Base-by-base conservation (phyloP, 92 coral and sea anemone species). In the Metridium senile region DNA sequence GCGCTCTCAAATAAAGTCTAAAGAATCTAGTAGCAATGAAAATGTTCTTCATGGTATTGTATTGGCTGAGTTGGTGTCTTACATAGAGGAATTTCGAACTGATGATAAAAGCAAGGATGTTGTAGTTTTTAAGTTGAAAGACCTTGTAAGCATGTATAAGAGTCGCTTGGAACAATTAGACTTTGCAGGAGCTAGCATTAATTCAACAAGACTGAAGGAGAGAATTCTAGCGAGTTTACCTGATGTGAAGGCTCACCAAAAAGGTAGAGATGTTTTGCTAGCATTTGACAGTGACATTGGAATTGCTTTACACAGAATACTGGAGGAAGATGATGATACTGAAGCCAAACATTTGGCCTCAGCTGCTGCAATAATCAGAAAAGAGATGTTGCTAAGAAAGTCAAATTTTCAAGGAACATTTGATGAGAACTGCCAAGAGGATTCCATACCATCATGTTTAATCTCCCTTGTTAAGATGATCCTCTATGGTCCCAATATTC, bases 21-120 rank as follows among this genome's bases (percentile, higher is more conserved):
- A 74, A 46, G 71, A 51, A 54, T 18, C 29, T 10, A 68, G 20
- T 0, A 29, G 77, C 68, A 53, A 74, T 64, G 46, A 51, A 47
- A 54, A 49, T 57, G 59, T 33, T 22, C 66, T 46, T 68, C 54
- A 74, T 67, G 88, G 85, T 46, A 87, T 87, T 77, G 91, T 58
- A 9, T 75, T 87, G 33, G 87, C 88, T 1, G 85, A 87, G 66
- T 70, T 87, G 6, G 68, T 87, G 32, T 0, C 83, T 0, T 86
- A 62, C 71, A 75, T 81, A 26, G 87, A 86, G 72, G 83, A 86
- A 54, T 4, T 28, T 7, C 65, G 68, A 34, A 62, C 80, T 26
- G 69, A 33, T 22, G 63, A 58, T 2, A 76, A 63, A 23, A 77
- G 71, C 66, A 62, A 76, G 53, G 45, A 43, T 45, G 51, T 74